Evolutionary conservation across 2,888 invertebrate species (phyloP).

Genomic region (Tillus elongatus): DNA sequence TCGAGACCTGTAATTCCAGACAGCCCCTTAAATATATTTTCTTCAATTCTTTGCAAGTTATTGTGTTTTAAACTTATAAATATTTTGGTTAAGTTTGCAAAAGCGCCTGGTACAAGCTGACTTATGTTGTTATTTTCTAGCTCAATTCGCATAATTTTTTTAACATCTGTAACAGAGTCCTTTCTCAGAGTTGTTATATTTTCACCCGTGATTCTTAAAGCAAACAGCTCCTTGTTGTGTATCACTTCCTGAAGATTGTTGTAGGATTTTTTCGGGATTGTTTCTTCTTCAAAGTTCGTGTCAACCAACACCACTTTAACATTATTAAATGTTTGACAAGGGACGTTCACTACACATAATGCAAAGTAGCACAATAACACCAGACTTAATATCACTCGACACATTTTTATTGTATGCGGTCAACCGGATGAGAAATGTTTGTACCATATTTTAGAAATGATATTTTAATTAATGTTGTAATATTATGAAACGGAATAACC

Average conservation of each 20-base stretch:
- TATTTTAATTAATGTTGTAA: too few relatives aligned
- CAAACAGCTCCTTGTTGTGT: background rate
- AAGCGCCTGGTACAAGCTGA: background rate
- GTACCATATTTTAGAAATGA: too few relatives aligned
- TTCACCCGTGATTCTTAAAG: background rate
- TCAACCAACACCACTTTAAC: background rate
- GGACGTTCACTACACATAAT: too few relatives aligned
- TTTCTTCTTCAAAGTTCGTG: background rate
- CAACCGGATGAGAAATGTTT: too few relatives aligned
- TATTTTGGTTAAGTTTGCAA: background rate
- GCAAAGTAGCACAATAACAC: too few relatives aligned
- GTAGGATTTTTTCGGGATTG: background rate
- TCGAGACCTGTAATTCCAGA: background rate
- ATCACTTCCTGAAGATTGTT: background rate
- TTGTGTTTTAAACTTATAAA: background rate
- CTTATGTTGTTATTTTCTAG: background rate
- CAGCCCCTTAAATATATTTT: background rate
- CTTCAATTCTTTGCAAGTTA: background rate
- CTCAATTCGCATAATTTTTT: background rate
- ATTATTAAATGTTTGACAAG: background rate
- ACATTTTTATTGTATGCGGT: too few relatives aligned
- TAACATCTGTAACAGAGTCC: background rate
- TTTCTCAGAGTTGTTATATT: background rate
- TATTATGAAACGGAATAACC: too few relatives aligned
- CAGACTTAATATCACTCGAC: too few relatives aligned